Conservation (phyloP, 2,888 invertebrate species). For the Gryllus longicercus region DNA sequence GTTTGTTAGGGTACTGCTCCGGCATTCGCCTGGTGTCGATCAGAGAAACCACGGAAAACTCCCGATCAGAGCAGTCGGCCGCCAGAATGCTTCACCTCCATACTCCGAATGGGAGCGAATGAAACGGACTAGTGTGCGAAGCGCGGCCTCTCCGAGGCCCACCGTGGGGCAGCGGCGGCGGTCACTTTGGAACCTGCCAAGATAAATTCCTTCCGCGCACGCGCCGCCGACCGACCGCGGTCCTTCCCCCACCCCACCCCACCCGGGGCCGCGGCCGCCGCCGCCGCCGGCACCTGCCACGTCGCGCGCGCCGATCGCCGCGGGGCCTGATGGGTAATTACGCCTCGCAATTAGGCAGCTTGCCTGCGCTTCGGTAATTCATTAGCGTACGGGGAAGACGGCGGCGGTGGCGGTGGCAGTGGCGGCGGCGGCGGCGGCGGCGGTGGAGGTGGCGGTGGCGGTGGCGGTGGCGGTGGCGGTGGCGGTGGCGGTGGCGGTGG, state of each 20-base stretch:
- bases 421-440: fast-evolving
- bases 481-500: background rate
- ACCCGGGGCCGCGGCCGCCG: background rate
- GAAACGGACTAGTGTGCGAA: too few relatives aligned
- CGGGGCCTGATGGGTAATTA: background rate
- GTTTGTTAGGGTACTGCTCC: too few relatives aligned
- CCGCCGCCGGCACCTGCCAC: background rate
- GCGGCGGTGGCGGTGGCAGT: background rate
- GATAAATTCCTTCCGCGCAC: conserved; percentile 17
- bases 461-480: background rate
- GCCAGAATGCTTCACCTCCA: too few relatives aligned
- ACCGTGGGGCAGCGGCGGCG: background rate
- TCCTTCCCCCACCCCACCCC: background rate
- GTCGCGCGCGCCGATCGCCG: background rate
- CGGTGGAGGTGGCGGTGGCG: background rate
- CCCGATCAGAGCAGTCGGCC: too few relatives aligned
- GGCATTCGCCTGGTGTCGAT: too few relatives aligned
- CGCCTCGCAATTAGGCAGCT: background rate
- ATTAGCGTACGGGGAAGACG: background rate
- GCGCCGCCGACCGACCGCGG: background rate
- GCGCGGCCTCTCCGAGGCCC: too few relatives aligned
- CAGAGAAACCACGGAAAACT: too few relatives aligned
- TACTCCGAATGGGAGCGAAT: too few relatives aligned
- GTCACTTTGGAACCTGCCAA: background rate
- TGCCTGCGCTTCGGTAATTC: conserved; percentile 3